Evolutionary conservation across 2,888 invertebrate species (phyloP), one percentile per base, ranked within the genome.

Genomic region (Zeuzera pyrina): DNA sequence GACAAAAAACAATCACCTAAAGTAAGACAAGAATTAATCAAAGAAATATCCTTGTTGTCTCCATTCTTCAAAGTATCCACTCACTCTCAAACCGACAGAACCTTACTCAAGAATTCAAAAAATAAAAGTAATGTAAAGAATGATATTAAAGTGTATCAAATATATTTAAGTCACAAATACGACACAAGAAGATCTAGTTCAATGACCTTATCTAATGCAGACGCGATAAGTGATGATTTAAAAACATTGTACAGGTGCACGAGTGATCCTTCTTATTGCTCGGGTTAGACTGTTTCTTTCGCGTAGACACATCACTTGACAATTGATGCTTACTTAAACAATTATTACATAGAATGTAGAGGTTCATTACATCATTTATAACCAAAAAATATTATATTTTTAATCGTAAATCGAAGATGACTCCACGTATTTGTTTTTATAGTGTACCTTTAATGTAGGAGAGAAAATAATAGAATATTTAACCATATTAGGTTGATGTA

Each of bases 241-340:
- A 69, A 59, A 36, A 76, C 72, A 0, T 36, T 78, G 23, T 78
- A 76, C 35, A 45, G 69, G 30, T 74, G 76, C 48, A 36, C 52
- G 8, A 77, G 77, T 38, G 61, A 60, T 13, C 64, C 65, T 1
- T 72, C 72, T 1, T 50, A 45, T 34, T 49, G 46, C 30, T 70
- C 73, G 23, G 63, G 69, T 67, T 62, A 61, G 61, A 49, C 12
- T 29, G 34, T 25, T n/a, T n/a, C n/a, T n/a, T n/a, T n/a, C n/a
- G n/a, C n/a, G n/a, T n/a, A n/a, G n/a, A n/a, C n/a, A n/a, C n/a
- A n/a, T n/a, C n/a, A n/a, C n/a, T n/a, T n/a, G n/a, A n/a, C n/a
- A n/a, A n/a, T n/a, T n/a, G n/a, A n/a, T n/a, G n/a, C n/a, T n/a
- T n/a, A n/a, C n/a, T n/a, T n/a, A n/a, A n/a, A n/a, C n/a, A n/a